Base-by-base conservation (phyloP, 2,797 vertebrate genomes). In the Hypotaenidia philippensis region DNA sequence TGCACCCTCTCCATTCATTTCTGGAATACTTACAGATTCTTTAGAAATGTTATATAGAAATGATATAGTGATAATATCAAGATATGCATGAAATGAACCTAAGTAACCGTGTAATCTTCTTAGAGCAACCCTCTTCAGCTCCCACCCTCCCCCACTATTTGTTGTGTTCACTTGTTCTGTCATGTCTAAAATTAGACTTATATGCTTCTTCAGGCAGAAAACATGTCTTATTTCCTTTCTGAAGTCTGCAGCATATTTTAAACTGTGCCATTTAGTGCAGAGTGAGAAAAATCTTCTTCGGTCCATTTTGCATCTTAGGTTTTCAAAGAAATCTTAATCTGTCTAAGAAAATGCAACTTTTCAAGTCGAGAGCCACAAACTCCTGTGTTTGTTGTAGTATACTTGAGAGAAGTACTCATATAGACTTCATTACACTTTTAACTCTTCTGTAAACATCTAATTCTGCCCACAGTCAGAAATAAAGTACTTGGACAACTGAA, bases 121-220 rank as follows among this genome's bases (percentile, higher is more conserved):
- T 49, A 64, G 25, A 38, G 32, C 0, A 0, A 80, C 59, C n/a
- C 13, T 56, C 64, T 87, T 76, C 71, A 85, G 10, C 23, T 94
- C 36, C 68, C 7, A 72, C 31, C 13, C 15, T 71, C 60, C 7
- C 27, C 36, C 15, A 60, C 4, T 59, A 45, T 77, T 87, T 76
- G 52, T 70, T 85, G 32, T 13, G 19, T 27, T 87, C 41, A 50
- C 57, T 92, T 74, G 23, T 75, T 92, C 66, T 80, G 38, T 36
- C 56, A 66, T 45, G 15, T 57, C 68, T 93, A 92, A 95, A 95
- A 92, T 83, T 44, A 94, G 49, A 57, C 49, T 89, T 80, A 29
- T 11, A 38, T 38, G 9, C 21, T 83, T 85, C 69, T 74, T 26
- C 55, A 70, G 34, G 45, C 26, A 80, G 52, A 61, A 90, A 41